A percentile compares a stretch with the other conserved stretches of the same genome.
These are phyloP conservation scores for Ypsolopha sequella DNA, from an alignment of 2,888 invertebrate species.

Conservation along the genomic window DNA sequence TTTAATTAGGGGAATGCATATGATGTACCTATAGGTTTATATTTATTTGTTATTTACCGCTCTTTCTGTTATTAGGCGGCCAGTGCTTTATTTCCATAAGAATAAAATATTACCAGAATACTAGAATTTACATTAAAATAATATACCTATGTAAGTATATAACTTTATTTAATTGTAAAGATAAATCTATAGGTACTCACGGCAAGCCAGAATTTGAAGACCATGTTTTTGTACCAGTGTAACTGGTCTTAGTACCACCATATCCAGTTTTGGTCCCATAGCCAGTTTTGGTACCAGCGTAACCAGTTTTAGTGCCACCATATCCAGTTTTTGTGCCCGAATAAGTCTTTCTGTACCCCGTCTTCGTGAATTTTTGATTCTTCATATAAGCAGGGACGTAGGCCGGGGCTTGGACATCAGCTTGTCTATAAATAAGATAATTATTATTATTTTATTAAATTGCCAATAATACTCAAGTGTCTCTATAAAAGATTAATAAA, in stretches of 20 bases:
- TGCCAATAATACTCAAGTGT: too few species aligned
- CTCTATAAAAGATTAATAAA: too few species aligned
- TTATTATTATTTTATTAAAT: too few species aligned
- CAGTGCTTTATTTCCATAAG: too few species aligned
- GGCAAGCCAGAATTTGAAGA: slow-evolving; percentile 27
- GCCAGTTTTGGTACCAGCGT: slow-evolving; percentile 23
- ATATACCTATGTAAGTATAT: too few species aligned
- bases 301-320: slow-evolving; percentile 16
- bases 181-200: slow-evolving; percentile 33
- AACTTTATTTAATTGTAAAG: too few species aligned
- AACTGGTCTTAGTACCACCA: slow-evolving; percentile 21
- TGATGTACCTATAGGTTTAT: too few species aligned
- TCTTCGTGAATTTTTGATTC: slow-evolving; percentile 14
- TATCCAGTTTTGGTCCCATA: slow-evolving; percentile 22
- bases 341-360: slow-evolving; percentile 13
- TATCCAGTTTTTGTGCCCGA: slow-evolving; percentile 17
- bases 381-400: slow-evolving; percentile 42
- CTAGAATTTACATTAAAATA: too few species aligned
- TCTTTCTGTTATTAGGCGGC: too few species aligned
- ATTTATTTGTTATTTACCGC: too few species aligned
- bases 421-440: slow-evolving; percentile 32
- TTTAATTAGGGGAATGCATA: too few species aligned
- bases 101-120: too few species aligned
- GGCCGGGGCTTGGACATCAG: slow-evolving; percentile 48
- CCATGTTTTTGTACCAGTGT: slow-evolving; percentile 32